These are phyloP conservation scores for Frankliniella fusca DNA, from an alignment of 2,888 invertebrate genomes.

Conservation along the genomic window DNA sequence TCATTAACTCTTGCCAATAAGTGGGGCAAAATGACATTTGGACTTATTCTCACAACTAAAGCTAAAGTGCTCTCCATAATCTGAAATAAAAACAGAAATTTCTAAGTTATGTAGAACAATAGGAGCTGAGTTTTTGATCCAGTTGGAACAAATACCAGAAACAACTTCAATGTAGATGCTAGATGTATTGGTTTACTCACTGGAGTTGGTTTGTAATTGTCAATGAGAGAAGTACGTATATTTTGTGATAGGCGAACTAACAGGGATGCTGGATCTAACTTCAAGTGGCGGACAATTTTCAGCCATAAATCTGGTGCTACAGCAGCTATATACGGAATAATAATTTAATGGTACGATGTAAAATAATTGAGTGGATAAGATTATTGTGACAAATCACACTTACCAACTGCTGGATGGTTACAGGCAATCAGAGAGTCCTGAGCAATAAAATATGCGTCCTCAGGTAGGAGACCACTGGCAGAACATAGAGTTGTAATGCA, in stretches of 20 bases:
- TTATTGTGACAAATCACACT: conserved; percentile 34
- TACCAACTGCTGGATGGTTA: conserved; percentile 68
- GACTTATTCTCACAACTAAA: conserved; percentile 61
- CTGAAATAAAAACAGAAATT: conserved; percentile 40
- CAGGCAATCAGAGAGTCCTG: conserved; percentile 65
- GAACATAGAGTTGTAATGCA: conserved; percentile 49
- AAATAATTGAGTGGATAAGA: background rate
- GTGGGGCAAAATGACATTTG: conserved; percentile 61
- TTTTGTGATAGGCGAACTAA: conserved; percentile 56
- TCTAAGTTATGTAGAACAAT: conserved; percentile 16
- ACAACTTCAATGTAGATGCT: conserved; percentile 36
- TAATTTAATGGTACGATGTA: background rate
- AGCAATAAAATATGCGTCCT: conserved; percentile 59
- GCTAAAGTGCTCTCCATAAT: conserved; percentile 68
- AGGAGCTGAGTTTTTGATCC: background rate
- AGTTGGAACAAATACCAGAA: conserved; percentile 28
- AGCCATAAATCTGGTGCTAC: conserved; percentile 64
- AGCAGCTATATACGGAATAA: conserved; percentile 44
- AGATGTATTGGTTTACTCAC: conserved; percentile 45
- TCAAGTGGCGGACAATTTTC: conserved; percentile 57
- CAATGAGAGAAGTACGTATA: conserved; percentile 59
- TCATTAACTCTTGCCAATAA: conserved; percentile 59
- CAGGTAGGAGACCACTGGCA: conserved; percentile 45
- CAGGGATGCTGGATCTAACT: conserved; percentile 57
- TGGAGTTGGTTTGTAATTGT: conserved; percentile 48